These are phyloP conservation scores for Anoplopoma fimbria DNA, from an alignment of 2,113 vertebrate genomes.

Conservation along the genomic window DNA sequence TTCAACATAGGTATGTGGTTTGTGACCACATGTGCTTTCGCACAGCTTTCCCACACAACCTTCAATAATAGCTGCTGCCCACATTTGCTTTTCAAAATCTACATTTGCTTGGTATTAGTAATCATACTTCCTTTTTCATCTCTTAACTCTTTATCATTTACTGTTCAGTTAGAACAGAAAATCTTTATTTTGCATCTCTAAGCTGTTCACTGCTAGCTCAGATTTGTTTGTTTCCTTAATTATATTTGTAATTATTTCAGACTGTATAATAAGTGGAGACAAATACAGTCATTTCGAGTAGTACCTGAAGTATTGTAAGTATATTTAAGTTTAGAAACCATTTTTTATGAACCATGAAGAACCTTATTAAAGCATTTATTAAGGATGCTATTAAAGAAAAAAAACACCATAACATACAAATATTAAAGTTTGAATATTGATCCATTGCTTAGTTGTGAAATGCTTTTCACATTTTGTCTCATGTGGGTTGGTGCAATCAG, in stretches of 20 bases:
- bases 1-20: too few species aligned
- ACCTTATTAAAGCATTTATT: background rate
- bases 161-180: too few species aligned
- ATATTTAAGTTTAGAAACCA: background rate
- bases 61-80: too few species aligned
- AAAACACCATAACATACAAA: background rate
- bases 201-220: accelerated
- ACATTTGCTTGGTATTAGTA: background rate
- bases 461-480: background rate
- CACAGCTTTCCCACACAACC: background rate
- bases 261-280: background rate
- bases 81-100: background rate
- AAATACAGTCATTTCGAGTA: background rate
- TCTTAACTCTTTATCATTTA: background rate
- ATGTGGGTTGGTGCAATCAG: background rate
- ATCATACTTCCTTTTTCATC: background rate
- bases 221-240: background rate
- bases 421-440: too few species aligned
- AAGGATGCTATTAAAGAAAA: background rate
- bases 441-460: background rate
- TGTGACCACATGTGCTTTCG: background rate
- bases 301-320: background rate
- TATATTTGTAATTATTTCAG: background rate
- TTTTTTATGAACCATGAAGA: background rate
- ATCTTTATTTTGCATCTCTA: too few species aligned